Conservation (phyloP, 2,113 vertebrate genomes). For the Casuarius casuarius region DNA sequence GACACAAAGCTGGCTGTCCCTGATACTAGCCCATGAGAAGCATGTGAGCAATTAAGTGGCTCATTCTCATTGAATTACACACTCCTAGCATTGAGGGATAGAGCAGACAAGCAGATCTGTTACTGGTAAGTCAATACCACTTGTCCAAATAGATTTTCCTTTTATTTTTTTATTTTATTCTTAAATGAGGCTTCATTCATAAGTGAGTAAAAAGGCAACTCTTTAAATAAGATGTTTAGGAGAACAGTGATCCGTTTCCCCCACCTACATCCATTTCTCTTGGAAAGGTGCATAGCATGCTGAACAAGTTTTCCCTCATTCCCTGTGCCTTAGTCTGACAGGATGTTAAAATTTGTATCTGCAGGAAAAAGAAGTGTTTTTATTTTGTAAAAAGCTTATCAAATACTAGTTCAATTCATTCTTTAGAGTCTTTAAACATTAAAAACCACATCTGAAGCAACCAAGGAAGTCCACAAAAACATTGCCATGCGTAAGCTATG, state of each 20-base stretch:
- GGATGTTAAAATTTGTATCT: slow-evolving; percentile 47
- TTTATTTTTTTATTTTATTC: not conserved
- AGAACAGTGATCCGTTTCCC: not conserved
- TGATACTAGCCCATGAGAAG: not conserved
- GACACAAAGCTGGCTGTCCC: not conserved
- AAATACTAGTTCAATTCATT: slow-evolving; percentile 49
- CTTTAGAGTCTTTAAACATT: slow-evolving; percentile 53
- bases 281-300: slow-evolving; percentile 13
- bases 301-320: slow-evolving; percentile 24
- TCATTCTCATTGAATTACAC: not conserved
- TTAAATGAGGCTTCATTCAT: slow-evolving; percentile 2
- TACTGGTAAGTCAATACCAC: not conserved
- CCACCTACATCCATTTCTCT: slow-evolving; percentile 1
- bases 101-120: not conserved
- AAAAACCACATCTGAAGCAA: slow-evolving; percentile 59
- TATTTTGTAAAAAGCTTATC: slow-evolving; percentile 63
- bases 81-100: not conserved
- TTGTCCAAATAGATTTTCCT: not conserved
- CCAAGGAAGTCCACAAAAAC: slow-evolving; percentile 45
- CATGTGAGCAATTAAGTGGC: not conserved
- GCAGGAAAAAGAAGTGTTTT: not conserved
- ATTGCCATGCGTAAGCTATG: slow-evolving; percentile 46
- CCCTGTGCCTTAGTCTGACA: slow-evolving; percentile 21
- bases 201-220: slow-evolving; percentile 41
- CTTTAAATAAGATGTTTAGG: slow-evolving; percentile 34